A percentile compares a stretch with the other conserved stretches of the same genome.
Evolutionary conservation across 92 coral and sea anemone species (phyloP).

Genomic region (Pocillopora grandis): DNA sequence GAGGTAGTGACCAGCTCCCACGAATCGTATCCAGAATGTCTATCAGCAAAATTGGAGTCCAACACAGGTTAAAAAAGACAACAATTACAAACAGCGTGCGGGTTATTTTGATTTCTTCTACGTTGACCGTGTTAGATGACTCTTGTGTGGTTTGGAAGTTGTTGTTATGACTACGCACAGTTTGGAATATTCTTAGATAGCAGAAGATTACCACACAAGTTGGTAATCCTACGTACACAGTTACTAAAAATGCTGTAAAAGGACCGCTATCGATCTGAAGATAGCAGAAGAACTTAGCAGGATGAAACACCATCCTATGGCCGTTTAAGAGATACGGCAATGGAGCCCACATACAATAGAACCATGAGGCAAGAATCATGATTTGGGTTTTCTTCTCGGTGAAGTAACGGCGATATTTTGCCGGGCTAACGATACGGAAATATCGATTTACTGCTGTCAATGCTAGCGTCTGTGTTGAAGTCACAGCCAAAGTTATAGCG

Average conservation of each 20-base stretch:
- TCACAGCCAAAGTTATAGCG: constrained; percentile 41
- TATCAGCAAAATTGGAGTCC: constrained; percentile 50
- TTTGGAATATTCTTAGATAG: constrained; percentile 57
- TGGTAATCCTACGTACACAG: constrained; percentile 53
- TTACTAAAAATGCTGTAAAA: constrained; percentile 41
- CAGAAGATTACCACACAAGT: constrained; percentile 33
- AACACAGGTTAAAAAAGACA: constrained; percentile 53
- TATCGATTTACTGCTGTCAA: constrained; percentile 63
- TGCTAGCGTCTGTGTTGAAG: constrained; percentile 65
- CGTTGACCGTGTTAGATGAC: constrained; percentile 32
- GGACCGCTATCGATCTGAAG: constrained; percentile 24
- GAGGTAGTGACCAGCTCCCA: constrained; percentile 44
- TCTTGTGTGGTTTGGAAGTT: background rate
- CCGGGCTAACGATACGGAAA: constrained; percentile 62
- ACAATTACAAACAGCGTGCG: constrained; percentile 58
- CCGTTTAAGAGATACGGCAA: constrained; percentile 59
- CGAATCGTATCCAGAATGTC: constrained; percentile 55
- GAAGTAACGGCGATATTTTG: constrained; percentile 47
- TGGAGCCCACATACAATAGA: constrained; percentile 39
- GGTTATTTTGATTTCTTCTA: constrained; percentile 59
- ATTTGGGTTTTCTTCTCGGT: constrained; percentile 24
- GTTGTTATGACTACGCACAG: constrained; percentile 56
- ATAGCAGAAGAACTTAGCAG: constrained; percentile 67
- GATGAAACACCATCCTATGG: constrained; percentile 58
- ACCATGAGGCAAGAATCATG: constrained; percentile 44